Base-by-base conservation (phyloP, 2,888 invertebrate species). In the Leptopterna dolabrata region DNA sequence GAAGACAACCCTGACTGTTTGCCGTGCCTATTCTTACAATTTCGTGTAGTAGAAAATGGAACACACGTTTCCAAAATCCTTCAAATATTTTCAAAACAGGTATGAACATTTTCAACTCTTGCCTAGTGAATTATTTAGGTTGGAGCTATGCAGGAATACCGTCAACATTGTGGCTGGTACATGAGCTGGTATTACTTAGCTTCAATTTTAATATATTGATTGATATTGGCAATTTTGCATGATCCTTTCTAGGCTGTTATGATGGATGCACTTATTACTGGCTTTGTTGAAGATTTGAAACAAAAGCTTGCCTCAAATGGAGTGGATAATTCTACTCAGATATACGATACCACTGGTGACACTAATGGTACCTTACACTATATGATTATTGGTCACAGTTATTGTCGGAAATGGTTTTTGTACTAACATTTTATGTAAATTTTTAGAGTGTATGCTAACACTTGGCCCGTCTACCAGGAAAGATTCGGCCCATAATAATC, bases 11-110 rank as follows among this genome's bases (percentile, higher is more conserved):
- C 94, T 24, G 96, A 98, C 91, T 97, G 97, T 91, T 93, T 97
- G 90, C 98, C 98, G 11, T 98, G 98, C 91, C 94, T 99, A 89
- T 98, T 98, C 92, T 93, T 99, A 24, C 98, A 98, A 93, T 97
- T 97, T 91, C 94, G 95, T 92, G 94, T 96, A 0, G 94, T 95
- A 0, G 96, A 96, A 91, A 96, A 95, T 90, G 95, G 95, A 13
- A 93, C 95, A 27, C 92, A 95, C 73, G 95, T 96, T 51, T 96
- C 96, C 55, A 97, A 97, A 92, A 95, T 97, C 91, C 93, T 97
- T 76, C 93, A 94, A 91, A 92, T 93, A 90, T 93, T 93, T 90
- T 95, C 95, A 7, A 93, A 93, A 91, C 93, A 94, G 92, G 93
- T 92, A 89, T n/a, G n/a, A 88, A 89, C n/a, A 1, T 29, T 19